Base-by-base conservation (phyloP, 2,113 vertebrate species). In the Sinocyclocheilus grahami region DNA sequence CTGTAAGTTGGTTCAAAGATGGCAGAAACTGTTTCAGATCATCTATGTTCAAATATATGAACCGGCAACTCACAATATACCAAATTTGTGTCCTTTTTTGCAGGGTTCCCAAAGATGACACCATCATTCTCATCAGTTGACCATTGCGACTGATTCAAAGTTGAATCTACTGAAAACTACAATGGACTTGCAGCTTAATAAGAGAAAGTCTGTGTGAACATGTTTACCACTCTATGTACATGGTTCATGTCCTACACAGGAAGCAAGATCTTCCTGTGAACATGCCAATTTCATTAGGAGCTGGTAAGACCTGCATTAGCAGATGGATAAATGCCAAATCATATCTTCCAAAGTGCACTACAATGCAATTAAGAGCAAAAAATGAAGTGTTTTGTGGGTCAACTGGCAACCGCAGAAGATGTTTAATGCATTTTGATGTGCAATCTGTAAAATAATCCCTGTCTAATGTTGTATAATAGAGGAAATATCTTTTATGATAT, bases 101-200 rank as follows among this genome's bases (percentile, higher is more conserved):
- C 90, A 94, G 93, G 85, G 82, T 77, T 91, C 84, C 93, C 76
- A 90, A 79, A 89, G 90, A 89, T 78, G 93, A 94, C 8, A 89
- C 90, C 1, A 3, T 91, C 55, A 71, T 92, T 55, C 90, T 94
- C 37, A 91, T 94, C 53, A 92, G 91, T 85, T 95, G 92, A 93
- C 14, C 1, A 51, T 39, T 42, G 42, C 39, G 5, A 74, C 46
- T 80, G n/a, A 8, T 42, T 78, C 18, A 42, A 12, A n/a, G 24
- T 63, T 13, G 1, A 72, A 20, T 74, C 62, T 53, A 58, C 62
- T 48, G 62, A 24, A 65, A 30, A 67, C 37, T 51, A 62, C 62
- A 65, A 20, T 67, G 79, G 20, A 42, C 20, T 39, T 71, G 37
- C 58, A 63, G 53, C 77, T 30, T 82, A 30, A 82, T 42, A 58